Conservation (phyloP, 2,113 vertebrate genomes). For the Conger conger region DNA sequence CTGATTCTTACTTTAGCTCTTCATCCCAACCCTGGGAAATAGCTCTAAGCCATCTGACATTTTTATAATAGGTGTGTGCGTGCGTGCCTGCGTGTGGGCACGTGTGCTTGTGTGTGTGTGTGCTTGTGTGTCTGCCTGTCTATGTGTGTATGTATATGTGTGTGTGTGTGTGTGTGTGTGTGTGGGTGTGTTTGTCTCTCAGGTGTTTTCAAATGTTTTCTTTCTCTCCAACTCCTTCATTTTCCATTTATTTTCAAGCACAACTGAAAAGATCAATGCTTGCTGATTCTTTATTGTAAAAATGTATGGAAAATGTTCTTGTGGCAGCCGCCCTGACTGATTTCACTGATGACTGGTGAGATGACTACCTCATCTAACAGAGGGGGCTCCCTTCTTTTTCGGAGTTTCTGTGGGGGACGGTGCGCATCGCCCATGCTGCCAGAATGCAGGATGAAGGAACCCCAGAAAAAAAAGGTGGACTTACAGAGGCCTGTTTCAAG, state of each 20-base stretch:
- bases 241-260: too few relatives aligned
- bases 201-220: neutral
- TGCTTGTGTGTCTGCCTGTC: neutral
- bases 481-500: neutral
- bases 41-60: constrained; percentile 14
- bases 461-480: neutral
- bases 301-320: neutral
- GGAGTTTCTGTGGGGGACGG: neutral
- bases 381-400: neutral
- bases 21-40: constrained; percentile 18
- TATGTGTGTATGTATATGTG: neutral
- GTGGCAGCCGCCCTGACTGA: neutral
- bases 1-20: neutral
- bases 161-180: neutral
- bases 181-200: neutral
- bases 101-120: neutral
- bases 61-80: neutral
- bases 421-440: too few relatives aligned
- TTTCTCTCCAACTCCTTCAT: neutral
- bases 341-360: neutral
- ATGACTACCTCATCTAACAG: neutral
- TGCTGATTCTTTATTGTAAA: neutral
- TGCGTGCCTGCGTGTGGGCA: neutral
- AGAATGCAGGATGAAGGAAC: neutral
- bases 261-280: too few relatives aligned